phyloP scores from a whole-genome alignment of 2,888 invertebrate species.

The Selenia dentaria region DNA sequence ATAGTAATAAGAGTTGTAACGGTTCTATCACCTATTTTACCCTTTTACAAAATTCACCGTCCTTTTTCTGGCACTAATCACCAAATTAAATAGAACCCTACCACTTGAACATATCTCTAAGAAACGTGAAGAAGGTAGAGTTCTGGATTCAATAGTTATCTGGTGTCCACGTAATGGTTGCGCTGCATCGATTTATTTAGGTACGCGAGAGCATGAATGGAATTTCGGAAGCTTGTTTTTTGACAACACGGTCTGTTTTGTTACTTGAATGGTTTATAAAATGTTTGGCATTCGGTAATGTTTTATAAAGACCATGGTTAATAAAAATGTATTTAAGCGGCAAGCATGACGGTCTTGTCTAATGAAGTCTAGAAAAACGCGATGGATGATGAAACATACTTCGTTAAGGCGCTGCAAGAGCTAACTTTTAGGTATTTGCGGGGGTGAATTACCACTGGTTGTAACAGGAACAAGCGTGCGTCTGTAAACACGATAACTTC shows the following conservation, averaged over 20 bases:
- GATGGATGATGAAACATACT: no score
- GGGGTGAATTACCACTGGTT: no score
- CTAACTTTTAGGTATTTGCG: no score
- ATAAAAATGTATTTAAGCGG: no score
- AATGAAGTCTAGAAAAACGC: no score
- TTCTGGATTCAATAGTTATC: constrained; percentile 19
- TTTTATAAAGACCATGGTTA: no score
- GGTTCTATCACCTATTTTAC: constrained; percentile 29
- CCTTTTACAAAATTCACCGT: constrained; percentile 22
- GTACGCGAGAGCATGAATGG: constrained; percentile 38
- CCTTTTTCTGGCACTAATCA: constrained; percentile 30
- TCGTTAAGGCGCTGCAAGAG: no score
- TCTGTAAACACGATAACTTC: no score
- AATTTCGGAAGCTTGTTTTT: constrained; percentile 33
- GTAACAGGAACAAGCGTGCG: no score
- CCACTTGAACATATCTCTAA: not conserved
- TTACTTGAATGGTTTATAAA: constrained; percentile 1
- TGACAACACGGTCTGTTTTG: not conserved
- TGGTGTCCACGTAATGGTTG: constrained; percentile 30
- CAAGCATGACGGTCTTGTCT: no score
- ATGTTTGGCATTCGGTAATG: no score
- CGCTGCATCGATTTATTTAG: constrained; percentile 37
- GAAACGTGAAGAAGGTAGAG: not conserved
- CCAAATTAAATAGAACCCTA: constrained; percentile 18
- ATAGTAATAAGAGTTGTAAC: constrained; percentile 23